phyloP scores from a whole-genome alignment of 2,888 invertebrate genomes.

The Theodoxus fluviatilis region DNA sequence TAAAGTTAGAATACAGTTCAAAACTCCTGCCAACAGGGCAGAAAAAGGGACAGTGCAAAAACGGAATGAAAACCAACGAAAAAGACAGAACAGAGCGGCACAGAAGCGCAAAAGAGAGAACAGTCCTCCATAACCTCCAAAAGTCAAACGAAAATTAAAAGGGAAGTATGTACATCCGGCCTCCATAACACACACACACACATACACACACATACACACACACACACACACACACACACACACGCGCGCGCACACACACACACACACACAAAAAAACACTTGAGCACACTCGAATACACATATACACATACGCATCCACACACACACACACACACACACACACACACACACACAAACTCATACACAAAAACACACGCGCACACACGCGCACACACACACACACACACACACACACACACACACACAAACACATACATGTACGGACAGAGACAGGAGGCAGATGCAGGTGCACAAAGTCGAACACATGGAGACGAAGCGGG shows the following conservation, averaged over 20 bases:
- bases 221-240: background rate
- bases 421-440: background rate
- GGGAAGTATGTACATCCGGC: background rate
- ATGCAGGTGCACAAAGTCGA: too few relatives aligned
- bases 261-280: background rate
- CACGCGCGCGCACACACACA: background rate
- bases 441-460: too few relatives aligned
- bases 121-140: too few relatives aligned
- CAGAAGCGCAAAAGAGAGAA: background rate
- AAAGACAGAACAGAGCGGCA: background rate
- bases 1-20: too few relatives aligned
- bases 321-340: constrained; percentile 16
- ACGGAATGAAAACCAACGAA: too few relatives aligned
- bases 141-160: background rate
- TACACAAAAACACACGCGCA: background rate
- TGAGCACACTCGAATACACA: background rate
- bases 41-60: too few relatives aligned
- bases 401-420: background rate
- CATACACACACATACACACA: background rate
- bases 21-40: too few relatives aligned
- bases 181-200: background rate
- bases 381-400: background rate
- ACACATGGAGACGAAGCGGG: too few relatives aligned
- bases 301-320: background rate
- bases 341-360: constrained; percentile 14